Conservation (phyloP, 2,797 vertebrate genomes). For the Coracias cyanogaster region DNA sequence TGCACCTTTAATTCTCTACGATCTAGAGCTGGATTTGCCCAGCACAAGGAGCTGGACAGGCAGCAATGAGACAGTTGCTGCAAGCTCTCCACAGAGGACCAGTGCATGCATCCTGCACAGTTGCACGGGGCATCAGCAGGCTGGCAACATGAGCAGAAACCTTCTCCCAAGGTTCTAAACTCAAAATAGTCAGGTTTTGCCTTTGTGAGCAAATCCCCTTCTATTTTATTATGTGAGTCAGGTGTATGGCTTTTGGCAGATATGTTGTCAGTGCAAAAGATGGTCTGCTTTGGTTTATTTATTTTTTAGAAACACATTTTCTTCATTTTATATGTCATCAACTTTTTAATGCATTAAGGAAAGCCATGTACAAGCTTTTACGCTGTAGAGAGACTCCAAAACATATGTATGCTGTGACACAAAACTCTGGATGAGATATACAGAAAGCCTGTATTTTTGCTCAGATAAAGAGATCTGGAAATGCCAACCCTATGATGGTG, state of each 20-base stretch:
- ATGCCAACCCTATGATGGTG: accelerated
- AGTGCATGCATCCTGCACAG: accelerated
- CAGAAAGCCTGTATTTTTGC: neutral
- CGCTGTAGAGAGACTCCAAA: neutral
- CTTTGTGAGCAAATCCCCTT: neutral
- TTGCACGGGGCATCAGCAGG: accelerated
- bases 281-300: neutral
- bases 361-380: neutral
- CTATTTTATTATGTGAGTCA: neutral
- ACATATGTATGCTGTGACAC: neutral
- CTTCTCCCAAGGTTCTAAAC: neutral
- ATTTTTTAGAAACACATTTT: neutral
- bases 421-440: neutral
- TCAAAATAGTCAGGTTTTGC: neutral
- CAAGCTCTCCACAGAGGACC: neutral
- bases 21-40: neutral
- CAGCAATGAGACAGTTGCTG: neutral
- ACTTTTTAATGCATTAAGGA: neutral
- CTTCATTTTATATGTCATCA: neutral
- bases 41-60: neutral
- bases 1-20: neutral
- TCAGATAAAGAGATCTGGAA: neutral
- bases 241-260: neutral
- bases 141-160: neutral
- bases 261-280: neutral